A percentile compares a stretch with the other conserved stretches of the same genome.
Evolutionary conservation across 1,140 invertebrate species (phyloP).

Genomic region (Pseudomyrmex pallidus): DNA sequence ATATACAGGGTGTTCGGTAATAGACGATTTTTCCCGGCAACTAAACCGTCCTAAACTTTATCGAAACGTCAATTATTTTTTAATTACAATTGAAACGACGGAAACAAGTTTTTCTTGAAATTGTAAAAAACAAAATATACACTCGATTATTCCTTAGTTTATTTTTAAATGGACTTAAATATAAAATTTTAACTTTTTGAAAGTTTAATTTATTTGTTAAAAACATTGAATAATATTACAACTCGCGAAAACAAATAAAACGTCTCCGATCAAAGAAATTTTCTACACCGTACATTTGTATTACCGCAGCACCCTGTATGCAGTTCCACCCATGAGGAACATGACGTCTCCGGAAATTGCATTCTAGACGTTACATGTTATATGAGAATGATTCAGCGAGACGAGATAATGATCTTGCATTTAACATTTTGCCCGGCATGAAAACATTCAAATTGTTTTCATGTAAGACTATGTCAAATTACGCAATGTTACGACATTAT

Average conservation of each 20-base stretch:
- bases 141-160: not conserved
- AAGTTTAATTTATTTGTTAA: not conserved
- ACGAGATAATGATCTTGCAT: slow-evolving; percentile 49
- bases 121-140: not conserved
- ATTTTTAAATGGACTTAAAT: not conserved
- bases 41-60: not conserved
- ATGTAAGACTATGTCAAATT: slow-evolving; percentile 32
- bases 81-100: slow-evolving; percentile 17
- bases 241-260: not conserved
- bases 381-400: slow-evolving; percentile 47
- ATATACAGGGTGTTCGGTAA: slow-evolving; percentile 32
- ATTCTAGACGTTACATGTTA: slow-evolving; percentile 40
- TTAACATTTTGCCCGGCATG: slow-evolving; percentile 14
- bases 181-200: slow-evolving; percentile 6
- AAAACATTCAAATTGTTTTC: slow-evolving; percentile 32
- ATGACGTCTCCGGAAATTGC: slow-evolving; percentile 36
- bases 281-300: not conserved
- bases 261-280: not conserved
- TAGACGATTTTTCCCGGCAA: not conserved
- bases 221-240: not conserved
- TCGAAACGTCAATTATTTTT: not conserved
- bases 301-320: slow-evolving; percentile 48
- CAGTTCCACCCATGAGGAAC: slow-evolving; percentile 34
- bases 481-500: slow-evolving; percentile 30
- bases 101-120: not conserved